Conservation (phyloP, 2,113 vertebrate species). For the Otolemur garnettii region DNA sequence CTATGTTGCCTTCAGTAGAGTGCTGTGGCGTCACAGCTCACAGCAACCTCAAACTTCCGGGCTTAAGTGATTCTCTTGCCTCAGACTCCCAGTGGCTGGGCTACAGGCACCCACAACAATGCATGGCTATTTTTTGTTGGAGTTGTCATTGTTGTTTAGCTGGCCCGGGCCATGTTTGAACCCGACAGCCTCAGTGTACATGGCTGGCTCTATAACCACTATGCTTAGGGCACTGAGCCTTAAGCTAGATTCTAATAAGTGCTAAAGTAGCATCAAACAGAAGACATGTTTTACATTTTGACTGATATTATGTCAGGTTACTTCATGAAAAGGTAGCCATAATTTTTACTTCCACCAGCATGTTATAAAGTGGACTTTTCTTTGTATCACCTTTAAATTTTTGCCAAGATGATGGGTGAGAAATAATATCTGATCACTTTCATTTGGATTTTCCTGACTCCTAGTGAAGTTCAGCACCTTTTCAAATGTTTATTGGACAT, state of each 20-base stretch:
- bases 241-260: not conserved
- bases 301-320: not conserved
- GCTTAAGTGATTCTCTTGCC: no score
- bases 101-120: no score
- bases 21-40: no score
- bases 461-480: not conserved
- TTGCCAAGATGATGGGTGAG: not conserved
- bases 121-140: no score
- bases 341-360: not conserved
- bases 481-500: constrained; percentile 10
- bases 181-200: no score
- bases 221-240: not conserved
- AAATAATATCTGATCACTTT: constrained; percentile 10
- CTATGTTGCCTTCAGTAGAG: no score
- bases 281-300: not conserved
- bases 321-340: not conserved
- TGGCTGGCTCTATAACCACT: no score
- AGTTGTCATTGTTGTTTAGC: no score
- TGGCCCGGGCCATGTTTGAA: no score
- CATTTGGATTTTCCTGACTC: constrained; percentile 31
- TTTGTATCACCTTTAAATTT: constrained; percentile 16
- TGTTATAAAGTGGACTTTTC: not conserved
- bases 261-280: not conserved
- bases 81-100: no score
- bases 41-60: no score